phyloP scores from a whole-genome alignment of 2,113 vertebrate genomes.

The Australoheros scitulus region DNA sequence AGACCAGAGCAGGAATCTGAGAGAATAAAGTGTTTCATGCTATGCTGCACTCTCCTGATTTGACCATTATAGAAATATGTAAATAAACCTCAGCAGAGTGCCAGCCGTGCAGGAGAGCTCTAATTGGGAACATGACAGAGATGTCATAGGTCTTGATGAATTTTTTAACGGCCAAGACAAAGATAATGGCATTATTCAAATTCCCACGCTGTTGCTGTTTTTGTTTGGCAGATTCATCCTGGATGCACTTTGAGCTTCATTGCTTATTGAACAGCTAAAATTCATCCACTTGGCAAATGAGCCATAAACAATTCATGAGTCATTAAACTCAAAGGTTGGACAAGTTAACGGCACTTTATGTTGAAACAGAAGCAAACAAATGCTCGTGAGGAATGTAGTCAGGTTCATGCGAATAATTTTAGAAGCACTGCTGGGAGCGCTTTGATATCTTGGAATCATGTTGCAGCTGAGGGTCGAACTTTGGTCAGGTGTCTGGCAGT shows the following conservation, averaged over 20 bases:
- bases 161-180: constrained; percentile 36
- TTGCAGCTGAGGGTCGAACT: constrained; percentile 22
- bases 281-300: constrained; percentile 50
- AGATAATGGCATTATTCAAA: constrained; percentile 42
- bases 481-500: constrained; percentile 55
- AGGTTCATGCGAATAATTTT: constrained; percentile 13
- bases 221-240: constrained; percentile 27
- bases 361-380: background rate
- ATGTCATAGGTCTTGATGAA: constrained; percentile 23
- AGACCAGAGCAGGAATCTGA: constrained; percentile 37
- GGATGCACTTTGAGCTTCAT: constrained; percentile 46
- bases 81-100: constrained; percentile 44
- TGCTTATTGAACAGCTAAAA: constrained; percentile 56
- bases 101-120: constrained; percentile 11
- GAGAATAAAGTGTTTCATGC: constrained; percentile 53
- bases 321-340: constrained; percentile 29
- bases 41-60: constrained; percentile 48
- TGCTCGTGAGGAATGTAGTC: background rate
- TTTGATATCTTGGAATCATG: constrained; percentile 29
- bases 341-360: background rate
- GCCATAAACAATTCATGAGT: constrained; percentile 45
- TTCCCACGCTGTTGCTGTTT: background rate
- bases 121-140: constrained; percentile 47
- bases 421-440: background rate
- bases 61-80: constrained; percentile 62